phyloP scores from a whole-genome alignment of 2,797 vertebrate genomes.

The Acanthis flammea region DNA sequence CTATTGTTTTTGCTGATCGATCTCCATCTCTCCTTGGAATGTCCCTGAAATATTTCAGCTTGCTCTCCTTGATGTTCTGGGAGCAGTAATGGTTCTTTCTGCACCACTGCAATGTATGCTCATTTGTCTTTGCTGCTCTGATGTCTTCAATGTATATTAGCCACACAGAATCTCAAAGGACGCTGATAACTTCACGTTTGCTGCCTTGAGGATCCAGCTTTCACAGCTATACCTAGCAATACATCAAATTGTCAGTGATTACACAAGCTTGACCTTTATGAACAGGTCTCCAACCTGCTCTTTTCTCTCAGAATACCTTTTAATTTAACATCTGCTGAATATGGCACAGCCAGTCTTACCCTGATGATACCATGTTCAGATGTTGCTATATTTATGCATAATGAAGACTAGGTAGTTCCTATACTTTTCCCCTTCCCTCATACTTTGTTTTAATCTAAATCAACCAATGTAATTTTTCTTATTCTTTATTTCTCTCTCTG shows the following conservation, averaged over 20 bases:
- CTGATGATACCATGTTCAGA: not conserved
- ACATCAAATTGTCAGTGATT: conserved; percentile 55
- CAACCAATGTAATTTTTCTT: not conserved
- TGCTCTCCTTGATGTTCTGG: conserved; percentile 21
- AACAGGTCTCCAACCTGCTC: conserved; percentile 18
- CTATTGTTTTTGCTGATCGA: conserved; percentile 48
- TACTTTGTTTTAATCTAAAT: not conserved
- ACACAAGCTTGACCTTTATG: conserved; percentile 49
- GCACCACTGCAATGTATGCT: not conserved
- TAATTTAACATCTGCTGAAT: conserved; percentile 30
- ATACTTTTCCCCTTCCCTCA: not conserved
- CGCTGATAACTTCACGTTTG: conserved; percentile 35
- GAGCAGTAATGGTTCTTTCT: conserved; percentile 49
- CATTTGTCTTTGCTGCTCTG: conserved; percentile 43
- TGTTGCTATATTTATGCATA: not conserved
- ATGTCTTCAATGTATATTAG: conserved; percentile 23
- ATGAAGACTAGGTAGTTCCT: not conserved
- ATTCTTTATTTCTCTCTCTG: not conserved
- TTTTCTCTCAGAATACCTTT: conserved; percentile 37
- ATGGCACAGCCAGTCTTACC: not conserved
- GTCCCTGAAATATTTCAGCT: conserved; percentile 60
- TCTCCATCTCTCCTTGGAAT: conserved; percentile 55
- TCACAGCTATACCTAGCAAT: conserved; percentile 5
- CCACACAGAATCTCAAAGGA: conserved; percentile 36
- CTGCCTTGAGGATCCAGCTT: conserved; percentile 30